Percentiles rank a stretch among this genome's conserved stretches.
phyloP scores from a whole-genome alignment of 2,797 vertebrate species.

The Sebastes iracundus region DNA sequence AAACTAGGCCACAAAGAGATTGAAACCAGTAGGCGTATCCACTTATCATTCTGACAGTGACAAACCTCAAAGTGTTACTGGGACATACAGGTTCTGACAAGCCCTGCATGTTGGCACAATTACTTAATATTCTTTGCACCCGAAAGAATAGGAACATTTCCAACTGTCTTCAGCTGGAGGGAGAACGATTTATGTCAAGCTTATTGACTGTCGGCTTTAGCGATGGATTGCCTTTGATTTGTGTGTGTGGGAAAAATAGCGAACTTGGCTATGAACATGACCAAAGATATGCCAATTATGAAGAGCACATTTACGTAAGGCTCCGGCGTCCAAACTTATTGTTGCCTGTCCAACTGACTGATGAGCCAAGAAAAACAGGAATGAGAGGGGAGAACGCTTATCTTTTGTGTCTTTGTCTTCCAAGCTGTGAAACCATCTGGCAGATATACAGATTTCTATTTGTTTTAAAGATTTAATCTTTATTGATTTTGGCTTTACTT shows the following conservation, averaged over 20 bases:
- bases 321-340: slow-evolving; percentile 19
- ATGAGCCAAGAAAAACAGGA: slow-evolving; percentile 57
- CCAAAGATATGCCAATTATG: slow-evolving; percentile 36
- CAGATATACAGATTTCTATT: background rate
- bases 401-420: slow-evolving; percentile 25
- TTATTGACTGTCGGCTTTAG: slow-evolving; percentile 25
- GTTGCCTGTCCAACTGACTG: background rate
- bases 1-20: background rate
- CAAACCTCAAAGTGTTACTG: background rate
- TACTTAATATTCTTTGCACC: slow-evolving; percentile 20
- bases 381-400: slow-evolving; percentile 30
- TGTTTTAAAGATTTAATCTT: slow-evolving; percentile 1
- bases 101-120: slow-evolving; percentile 3
- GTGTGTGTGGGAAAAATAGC: slow-evolving; percentile 40
- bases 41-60: background rate
- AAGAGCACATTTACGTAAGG: slow-evolving; percentile 21
- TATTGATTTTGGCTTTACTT: slow-evolving; percentile 11
- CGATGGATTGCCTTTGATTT: background rate
- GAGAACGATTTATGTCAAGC: slow-evolving; percentile 9
- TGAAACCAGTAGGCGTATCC: background rate
- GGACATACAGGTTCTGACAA: slow-evolving; percentile 44
- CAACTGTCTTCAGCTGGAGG: slow-evolving; percentile 7
- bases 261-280: slow-evolving; percentile 24
- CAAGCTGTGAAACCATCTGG: slow-evolving; percentile 29
- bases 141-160: background rate